These are phyloP conservation scores for Fragum whitleyi DNA, from an alignment of 2,888 invertebrate genomes.

Conservation along the genomic window DNA sequence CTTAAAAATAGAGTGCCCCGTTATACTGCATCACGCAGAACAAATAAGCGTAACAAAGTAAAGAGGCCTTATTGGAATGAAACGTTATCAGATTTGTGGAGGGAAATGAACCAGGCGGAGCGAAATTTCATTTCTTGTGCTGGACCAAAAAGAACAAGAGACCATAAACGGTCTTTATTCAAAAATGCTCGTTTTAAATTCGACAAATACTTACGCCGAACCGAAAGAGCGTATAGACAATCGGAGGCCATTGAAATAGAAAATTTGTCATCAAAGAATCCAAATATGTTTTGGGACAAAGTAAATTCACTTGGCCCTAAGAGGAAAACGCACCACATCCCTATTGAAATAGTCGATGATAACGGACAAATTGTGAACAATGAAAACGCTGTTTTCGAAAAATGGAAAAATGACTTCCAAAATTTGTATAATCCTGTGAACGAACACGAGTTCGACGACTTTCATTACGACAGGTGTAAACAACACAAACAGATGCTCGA, in stretches of 20 bases:
- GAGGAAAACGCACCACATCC: constrained; percentile 28
- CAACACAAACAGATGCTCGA: constrained; percentile 47
- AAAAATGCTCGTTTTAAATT: constrained; percentile 1
- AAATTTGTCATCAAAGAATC: constrained; percentile 30
- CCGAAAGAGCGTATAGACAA: constrained; percentile 37
- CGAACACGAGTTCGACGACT: constrained; percentile 19
- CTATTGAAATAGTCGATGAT: constrained; percentile 28
- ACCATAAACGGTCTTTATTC: not conserved
- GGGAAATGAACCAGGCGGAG: constrained; percentile 13
- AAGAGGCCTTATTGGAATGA: constrained; percentile 46
- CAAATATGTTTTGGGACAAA: constrained; percentile 48
- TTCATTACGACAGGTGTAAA: constrained; percentile 24
- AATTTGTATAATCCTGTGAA: constrained; percentile 37
- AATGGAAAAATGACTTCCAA: constrained; percentile 39
- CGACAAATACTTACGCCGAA: constrained; percentile 20
- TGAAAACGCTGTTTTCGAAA: constrained; percentile 30
- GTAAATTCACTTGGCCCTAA: constrained; percentile 40
- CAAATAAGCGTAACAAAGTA: constrained; percentile 27
- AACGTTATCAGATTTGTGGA: constrained; percentile 29
- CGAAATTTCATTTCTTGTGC: not conserved
- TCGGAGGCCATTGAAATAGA: constrained; percentile 32
- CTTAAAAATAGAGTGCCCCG: constrained; percentile 29
- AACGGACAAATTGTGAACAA: not conserved
- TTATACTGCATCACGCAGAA: constrained; percentile 5
- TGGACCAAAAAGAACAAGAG: constrained; percentile 4